Base-by-base conservation (phyloP, 1,140 invertebrate genomes). In the fruit fly (Drosophila melanogaster) region DNA sequence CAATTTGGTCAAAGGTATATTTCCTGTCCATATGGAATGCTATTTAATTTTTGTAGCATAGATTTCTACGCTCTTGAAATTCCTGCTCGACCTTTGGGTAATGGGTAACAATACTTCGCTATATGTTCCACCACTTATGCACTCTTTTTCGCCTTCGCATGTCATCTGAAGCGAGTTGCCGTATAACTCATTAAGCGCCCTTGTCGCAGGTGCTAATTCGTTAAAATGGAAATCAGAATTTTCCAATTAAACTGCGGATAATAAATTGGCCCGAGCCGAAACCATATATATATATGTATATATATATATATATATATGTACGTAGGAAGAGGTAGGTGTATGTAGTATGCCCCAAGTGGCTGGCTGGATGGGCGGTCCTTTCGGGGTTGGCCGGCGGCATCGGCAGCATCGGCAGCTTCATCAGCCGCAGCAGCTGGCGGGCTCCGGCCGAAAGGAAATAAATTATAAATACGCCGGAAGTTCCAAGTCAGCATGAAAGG, bases 221-320 rank as follows among this genome's bases (percentile, higher is more conserved):
- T 89, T 89, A 89, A 89, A 89, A 89, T 89, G 84, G 84, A 89
- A 89, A 89, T 89, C 84, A 89, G 85, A 89, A 89, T 89, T 89
- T 89, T 89, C 84, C 84, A 89, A 89, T 89, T 89, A 89, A 89
- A 89, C 79, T 89, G 84, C 72, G 72, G 84, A 89, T 89, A 89
- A 89, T 89, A 89, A 89, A 89, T 89, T 89, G 84, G 84, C 79
- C 76, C 76, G 60, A 51, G 50, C 57, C 54, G 41, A 77, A 75
- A 35, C 53, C 64, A 24, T 49, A 40, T 22, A 49, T 40, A 77
- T 30, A 56, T 37, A 76, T 40, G 14, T 38, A 38, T 38, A 5
- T 38, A 14, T 49, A 40, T 22, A 49, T 40, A 77, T 30, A 56
- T 37, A 76, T 40, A 38, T 38, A 38, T 38, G 14, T 38, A 14